Conservation (phyloP, 2,888 invertebrate genomes). For the Thysanoteuthis rhombus region DNA sequence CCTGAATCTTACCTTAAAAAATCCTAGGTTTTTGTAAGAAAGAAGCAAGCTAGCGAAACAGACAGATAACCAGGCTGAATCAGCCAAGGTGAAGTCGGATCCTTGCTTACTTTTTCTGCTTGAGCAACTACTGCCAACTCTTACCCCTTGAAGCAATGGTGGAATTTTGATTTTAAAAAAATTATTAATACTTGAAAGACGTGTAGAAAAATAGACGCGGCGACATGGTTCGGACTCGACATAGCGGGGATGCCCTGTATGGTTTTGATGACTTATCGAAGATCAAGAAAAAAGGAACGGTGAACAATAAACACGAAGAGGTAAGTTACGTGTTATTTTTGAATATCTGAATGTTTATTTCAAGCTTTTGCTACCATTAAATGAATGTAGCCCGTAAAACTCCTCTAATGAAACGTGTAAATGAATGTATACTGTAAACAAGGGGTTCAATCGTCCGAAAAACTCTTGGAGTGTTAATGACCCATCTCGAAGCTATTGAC, state of each 20-base stretch:
- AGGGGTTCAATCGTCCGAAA: no score
- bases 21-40: neutral
- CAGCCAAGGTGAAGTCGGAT: neutral
- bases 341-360: neutral
- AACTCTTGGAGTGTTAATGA: no score
- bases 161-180: neutral
- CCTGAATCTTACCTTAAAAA: neutral
- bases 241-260: conserved; percentile 1
- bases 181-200: neutral
- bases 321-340: neutral
- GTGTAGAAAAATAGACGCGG: neutral
- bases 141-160: neutral
- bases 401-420: neutral
- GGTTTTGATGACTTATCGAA: conserved; percentile 30
- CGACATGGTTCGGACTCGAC: conserved; percentile 29
- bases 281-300: conserved; percentile 12
- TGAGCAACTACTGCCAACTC: neutral
- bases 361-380: neutral
- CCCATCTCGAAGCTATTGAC: neutral
- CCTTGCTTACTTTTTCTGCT: neutral
- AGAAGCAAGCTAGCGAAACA: neutral
- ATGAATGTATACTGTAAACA: neutral
- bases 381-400: neutral
- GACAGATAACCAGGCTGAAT: neutral
- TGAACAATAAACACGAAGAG: conserved; percentile 21